Evolutionary conservation across 2,888 invertebrate species (phyloP), one percentile per base, ranked within the genome.

Genomic region (Plemyria rubiginata): DNA sequence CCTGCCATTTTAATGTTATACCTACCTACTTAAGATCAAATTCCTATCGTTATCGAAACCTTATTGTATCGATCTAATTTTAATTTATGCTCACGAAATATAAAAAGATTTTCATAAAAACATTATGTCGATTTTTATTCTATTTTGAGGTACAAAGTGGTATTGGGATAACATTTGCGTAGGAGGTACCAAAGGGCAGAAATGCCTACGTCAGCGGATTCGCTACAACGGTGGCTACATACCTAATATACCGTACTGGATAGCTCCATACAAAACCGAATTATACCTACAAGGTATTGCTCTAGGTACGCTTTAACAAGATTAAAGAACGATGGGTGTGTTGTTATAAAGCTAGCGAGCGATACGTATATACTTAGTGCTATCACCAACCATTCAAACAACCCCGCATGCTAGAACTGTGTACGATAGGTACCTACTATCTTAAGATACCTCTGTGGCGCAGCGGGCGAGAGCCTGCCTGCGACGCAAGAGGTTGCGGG

Each of bases 141-240:
- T 49, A 53, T 52, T 57, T 58, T 52, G 48, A 66, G 69, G 65
- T 69, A 70, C 70, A 70, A 75, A 74, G 75, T 67, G 75, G 68
- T 70, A 76, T 68, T 69, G 71, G 73, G 61, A 64, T 56, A 46
- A 54, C 63, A 57, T 72, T 71, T 68, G 89, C 86, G 89, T 88
- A 86, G 87, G 88, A 75, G 74, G 80, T 69, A 87, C 59, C 50
- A 71, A 70, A 68, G 70, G 70, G 87, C 89, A 90, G 88, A 88
- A 85, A 86, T 77, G 77, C 80, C 88, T 87, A 88, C 90, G 90
- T 90, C 90, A 90, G 78, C 79, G 72, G 72, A 71, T 67, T 63
- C 73, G 57, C 81, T 74, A 78, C 63, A 67, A 41, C 62, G 51
- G 29, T 54, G 11, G 13, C 57, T 50, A 51, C 54, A 58, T 60